Base-by-base conservation (phyloP, 2,797 vertebrate species). In the Eptatretus atami region DNA sequence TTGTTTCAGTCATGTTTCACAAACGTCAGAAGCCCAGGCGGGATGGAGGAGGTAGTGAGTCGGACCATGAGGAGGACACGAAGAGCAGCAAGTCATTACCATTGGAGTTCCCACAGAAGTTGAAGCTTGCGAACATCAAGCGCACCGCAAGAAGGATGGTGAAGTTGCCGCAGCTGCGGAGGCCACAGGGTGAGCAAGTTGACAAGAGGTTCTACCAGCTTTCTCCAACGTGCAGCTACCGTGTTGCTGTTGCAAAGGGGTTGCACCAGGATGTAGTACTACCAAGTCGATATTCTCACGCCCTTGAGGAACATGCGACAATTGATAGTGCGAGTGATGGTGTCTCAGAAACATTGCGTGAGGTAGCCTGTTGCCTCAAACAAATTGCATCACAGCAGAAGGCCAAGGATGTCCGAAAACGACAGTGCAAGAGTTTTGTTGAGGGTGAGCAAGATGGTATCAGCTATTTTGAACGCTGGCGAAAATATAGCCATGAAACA, bases 331-430 rank as follows among this genome's bases (percentile, higher is more conserved):
- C n/a, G 24, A 61, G 57, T 12, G 57, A 61, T n/a, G n/a, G 57
- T 9, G 57, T 61, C 9, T 61, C 57, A n/a, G 57, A 61, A 61
- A 61, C 57, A n/a, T 61, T 61, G 2, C 57, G 57, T n/a, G 57
- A 61, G 57, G 57, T 61, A 9, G 57, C 57, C n/a, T 61, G 57
- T 61, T 61, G 57, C 24, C 24, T 61, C 9, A 61, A 61, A 25
- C 57, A 61, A 61, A 61, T 61, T 12, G 57, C 57, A n/a, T 61
- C 57, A 10, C 57, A 61, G 57, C 57, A 61, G 57, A 61, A 61
- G 57, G 57, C n/a, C 57, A 61, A 61, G 57, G 57, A 61, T 61
- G 57, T 12, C n/a, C n/a, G 24, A 12, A 60, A 60, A n/a, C 57
- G 57, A 12, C 57, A n/a, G 57, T n/a, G 15, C 12, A 44, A 44